A percentile compares a stretch with the other conserved stretches of the same genome.
phyloP scores from a whole-genome alignment of 2,888 invertebrate species.

The Xylota segnis region DNA sequence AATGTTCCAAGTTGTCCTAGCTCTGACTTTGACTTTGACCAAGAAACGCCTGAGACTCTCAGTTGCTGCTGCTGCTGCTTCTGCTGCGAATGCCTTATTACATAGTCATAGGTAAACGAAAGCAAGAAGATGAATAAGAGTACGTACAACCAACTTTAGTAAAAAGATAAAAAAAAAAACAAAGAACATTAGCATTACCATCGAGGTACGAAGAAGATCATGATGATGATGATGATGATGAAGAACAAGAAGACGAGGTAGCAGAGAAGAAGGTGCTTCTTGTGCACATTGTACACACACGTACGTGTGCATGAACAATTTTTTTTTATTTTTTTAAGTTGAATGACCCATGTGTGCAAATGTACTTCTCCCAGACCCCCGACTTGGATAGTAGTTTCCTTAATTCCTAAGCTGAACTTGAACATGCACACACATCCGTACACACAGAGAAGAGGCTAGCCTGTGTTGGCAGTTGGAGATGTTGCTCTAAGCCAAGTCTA shows the following conservation, averaged over 20 bases:
- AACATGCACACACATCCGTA: conserved; percentile 61
- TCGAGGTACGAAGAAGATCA: conserved; percentile 74
- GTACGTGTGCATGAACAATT: conserved; percentile 64
- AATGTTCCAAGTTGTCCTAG: conserved; percentile 53
- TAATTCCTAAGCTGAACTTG: conserved; percentile 72
- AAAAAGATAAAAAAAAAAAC: conserved; percentile 39
- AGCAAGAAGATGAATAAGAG: conserved; percentile 69
- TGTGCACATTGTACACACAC: conserved; percentile 59
- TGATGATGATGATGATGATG: conserved; percentile 73
- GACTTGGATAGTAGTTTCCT: conserved; percentile 62
- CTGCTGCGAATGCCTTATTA: conserved; percentile 45
- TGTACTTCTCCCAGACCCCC: conserved; percentile 57
- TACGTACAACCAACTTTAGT: conserved; percentile 37
- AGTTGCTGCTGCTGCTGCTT: conserved; percentile 44
- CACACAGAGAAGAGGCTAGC: not conserved
- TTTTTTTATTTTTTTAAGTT: conserved; percentile 78
- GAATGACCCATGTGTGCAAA: conserved; percentile 83
- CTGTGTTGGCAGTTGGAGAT: conserved; percentile 27
- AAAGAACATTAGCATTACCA: conserved; percentile 70
- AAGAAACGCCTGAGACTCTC: conserved; percentile 55
- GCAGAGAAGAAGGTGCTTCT: conserved; percentile 61
- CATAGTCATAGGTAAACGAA: conserved; percentile 59
- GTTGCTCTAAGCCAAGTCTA: conserved; percentile 64
- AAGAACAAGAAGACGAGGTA: conserved; percentile 40
- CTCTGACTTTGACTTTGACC: conserved; percentile 56